Base-by-base conservation (phyloP, 2,797 vertebrate species). In the Halcyon chelicuti region DNA sequence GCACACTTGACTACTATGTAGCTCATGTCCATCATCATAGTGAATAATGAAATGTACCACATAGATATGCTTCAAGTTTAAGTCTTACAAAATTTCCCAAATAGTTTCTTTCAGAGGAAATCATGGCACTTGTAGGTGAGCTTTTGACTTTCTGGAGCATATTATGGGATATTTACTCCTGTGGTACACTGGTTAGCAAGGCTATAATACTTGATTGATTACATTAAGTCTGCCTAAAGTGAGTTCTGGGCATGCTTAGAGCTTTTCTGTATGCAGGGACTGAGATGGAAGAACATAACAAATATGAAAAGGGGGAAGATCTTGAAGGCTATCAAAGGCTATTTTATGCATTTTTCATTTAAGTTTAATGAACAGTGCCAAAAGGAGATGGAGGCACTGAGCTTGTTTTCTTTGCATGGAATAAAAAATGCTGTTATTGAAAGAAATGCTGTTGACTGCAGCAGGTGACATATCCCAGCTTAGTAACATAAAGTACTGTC, bases 191-290 rank as follows among this genome's bases (percentile, higher is more conserved):
- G 31, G 37, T 67, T 67, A 81, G 49, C 60, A 73, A 29, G 63
- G 54, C 47, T 81, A 5, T 66, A 63, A 46, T 61, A 68, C 52
- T 62, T 67, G 60, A 79, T 62, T 94, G 91, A 86, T 95, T 91
- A 67, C 73, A 63, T 44, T 60, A 66, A 87, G 61, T 39, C 47
- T 75, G 88, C 82, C 73, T 91, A 60, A 66, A 86, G 90, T 35
- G 77, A 93, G 86, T 85, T 57, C 52, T 92, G 67, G 76, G 76
- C 83, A 29, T n/a, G 55, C 83, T 93, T 87, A 62, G 70, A 92
- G 87, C 65, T 5, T 78, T 6, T 4, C 78, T 76, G 85, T 58
- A 33, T 86, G 80, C 79, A 57, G 71, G 76, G 67, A 87, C 70
- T 77, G 31, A 42, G 52, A 90, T 73, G 77, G 49, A 51, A 47